phyloP scores from a whole-genome alignment of 1,140 invertebrate species.

The Octopus bimaculoides region DNA sequence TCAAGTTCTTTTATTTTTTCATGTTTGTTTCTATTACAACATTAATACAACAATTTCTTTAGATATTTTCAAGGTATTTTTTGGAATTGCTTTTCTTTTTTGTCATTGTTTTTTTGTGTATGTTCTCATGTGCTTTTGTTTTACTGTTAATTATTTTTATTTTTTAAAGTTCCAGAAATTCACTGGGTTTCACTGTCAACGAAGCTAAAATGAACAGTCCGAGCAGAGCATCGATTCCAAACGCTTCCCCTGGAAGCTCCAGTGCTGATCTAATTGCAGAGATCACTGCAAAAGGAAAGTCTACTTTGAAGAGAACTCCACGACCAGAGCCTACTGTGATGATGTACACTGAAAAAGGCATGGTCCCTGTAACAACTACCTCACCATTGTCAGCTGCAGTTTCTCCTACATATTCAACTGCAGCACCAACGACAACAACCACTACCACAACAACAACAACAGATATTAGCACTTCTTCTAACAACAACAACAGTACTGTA shows the following conservation, averaged over 20 bases:
- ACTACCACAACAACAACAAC: not conserved
- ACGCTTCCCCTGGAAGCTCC: not conserved
- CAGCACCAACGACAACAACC: not conserved
- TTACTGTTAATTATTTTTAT: not conserved
- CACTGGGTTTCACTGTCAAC: not conserved
- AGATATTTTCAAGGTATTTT: too few relatives aligned
- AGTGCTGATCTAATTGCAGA: constrained; percentile 4
- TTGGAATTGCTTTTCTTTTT: too few relatives aligned
- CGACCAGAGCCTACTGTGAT: not conserved
- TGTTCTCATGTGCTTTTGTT: not conserved
- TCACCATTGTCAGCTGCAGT: not conserved
- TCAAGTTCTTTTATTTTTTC: too few relatives aligned
- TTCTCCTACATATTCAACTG: not conserved
- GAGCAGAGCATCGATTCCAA: not conserved
- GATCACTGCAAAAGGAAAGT: not conserved
- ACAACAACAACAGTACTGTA: too few relatives aligned
- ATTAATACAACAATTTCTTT: too few relatives aligned
- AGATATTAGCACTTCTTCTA: too few relatives aligned
- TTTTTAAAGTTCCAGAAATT: not conserved
- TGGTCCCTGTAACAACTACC: not conserved
- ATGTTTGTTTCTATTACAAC: too few relatives aligned
- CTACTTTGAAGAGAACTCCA: constrained; percentile 7
- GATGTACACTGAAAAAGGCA: constrained; percentile 4
- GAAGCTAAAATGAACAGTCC: not conserved
- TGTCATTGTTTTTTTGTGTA: too few relatives aligned